Percentiles rank a stretch among this genome's conserved stretches.
These are phyloP conservation scores for Eledona agricola DNA, from an alignment of 2,888 invertebrate genomes.

Conservation along the genomic window DNA sequence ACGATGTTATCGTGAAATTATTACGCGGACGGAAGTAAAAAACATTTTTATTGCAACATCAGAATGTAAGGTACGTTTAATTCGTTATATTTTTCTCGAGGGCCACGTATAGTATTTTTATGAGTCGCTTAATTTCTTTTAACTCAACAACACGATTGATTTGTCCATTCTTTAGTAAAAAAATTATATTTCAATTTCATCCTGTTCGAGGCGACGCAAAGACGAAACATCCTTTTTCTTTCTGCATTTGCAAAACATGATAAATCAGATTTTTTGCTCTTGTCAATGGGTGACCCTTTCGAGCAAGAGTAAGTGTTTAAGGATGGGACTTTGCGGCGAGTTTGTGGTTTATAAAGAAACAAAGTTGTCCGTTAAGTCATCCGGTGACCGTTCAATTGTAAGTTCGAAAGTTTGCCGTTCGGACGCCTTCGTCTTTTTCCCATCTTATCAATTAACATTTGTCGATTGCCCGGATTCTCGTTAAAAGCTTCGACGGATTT, in stretches of 20 bases:
- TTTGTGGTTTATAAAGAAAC: conserved; percentile 18
- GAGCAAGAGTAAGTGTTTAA: conserved; percentile 23
- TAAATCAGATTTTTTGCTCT: conserved; percentile 33
- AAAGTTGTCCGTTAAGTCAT: conserved; percentile 20
- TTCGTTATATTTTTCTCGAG: no score
- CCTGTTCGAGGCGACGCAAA: conserved; percentile 25
- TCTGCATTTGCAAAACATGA: conserved; percentile 37
- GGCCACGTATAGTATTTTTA: no score
- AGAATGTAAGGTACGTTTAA: no score
- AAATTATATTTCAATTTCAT: no score
- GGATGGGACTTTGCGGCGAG: conserved; percentile 8
- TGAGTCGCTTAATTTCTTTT: no score
- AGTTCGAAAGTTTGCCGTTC: conserved; percentile 4
- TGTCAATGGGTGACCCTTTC: conserved; percentile 2
- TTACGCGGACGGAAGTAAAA: no score
- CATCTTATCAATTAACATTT: conserved; percentile 20
- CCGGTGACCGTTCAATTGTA: conserved; percentile 22
- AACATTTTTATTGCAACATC: no score
- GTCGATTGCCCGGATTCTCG: conserved; percentile 6
- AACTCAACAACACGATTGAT: no score
- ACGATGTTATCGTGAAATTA: no score
- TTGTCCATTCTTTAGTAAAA: no score
- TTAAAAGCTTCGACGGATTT: conserved; percentile 17
- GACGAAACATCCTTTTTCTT: conserved; percentile 28
- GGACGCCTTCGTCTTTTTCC: conserved; percentile 2